A percentile compares a stretch with the other conserved stretches of the same genome.
Conservation (phyloP, 2,113 vertebrate species). For the Alexandromys fortis region DNA sequence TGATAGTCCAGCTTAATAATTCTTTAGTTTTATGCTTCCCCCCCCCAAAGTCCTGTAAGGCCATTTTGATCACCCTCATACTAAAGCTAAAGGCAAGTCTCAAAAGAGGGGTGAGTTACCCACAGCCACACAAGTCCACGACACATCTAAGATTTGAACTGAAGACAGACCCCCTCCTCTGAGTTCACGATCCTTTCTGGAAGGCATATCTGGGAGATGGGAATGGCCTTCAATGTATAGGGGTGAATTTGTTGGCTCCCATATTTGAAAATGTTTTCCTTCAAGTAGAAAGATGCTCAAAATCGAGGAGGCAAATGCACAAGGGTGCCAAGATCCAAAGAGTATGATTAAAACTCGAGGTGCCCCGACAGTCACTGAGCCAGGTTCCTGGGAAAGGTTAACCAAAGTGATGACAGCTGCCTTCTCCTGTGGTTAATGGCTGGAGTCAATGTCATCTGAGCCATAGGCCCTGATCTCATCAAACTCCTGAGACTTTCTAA, state of each 20-base stretch:
- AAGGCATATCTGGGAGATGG: conserved; percentile 26
- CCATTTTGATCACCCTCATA: background rate
- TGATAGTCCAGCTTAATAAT: background rate
- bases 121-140: background rate
- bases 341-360: background rate
- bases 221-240: background rate
- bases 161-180: background rate
- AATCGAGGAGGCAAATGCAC: background rate
- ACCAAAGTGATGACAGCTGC: background rate
- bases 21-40: background rate
- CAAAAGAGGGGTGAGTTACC: background rate
- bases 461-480: background rate
- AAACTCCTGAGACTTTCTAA: background rate
- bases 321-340: background rate
- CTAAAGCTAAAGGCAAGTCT: background rate
- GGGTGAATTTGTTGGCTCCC: background rate
- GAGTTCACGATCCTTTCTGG: background rate
- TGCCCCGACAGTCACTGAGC: background rate
- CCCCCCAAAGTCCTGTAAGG: background rate
- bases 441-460: background rate
- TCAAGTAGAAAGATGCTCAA: background rate
- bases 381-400: background rate
- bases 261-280: background rate
- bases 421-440: background rate
- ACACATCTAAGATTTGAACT: background rate